These are phyloP conservation scores for Penaeus japonicus DNA, from an alignment of 1,140 invertebrate species.

Conservation along the genomic window DNA sequence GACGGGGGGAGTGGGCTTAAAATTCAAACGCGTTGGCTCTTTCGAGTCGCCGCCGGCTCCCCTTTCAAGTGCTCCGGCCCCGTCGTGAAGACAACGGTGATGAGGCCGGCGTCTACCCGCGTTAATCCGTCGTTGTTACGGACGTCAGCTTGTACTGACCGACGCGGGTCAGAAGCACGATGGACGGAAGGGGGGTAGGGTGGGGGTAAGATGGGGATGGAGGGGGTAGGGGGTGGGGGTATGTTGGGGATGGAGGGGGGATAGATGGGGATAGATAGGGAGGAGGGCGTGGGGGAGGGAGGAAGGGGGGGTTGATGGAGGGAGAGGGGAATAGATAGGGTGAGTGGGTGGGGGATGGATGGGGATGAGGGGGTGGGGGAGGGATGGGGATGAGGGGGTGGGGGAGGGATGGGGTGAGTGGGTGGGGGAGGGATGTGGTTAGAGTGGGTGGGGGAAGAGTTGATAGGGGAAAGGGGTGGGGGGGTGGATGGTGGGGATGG, in stretches of 20 bases:
- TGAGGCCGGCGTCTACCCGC: slow-evolving; percentile 10
- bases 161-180: neutral
- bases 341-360: too few species aligned
- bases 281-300: too few species aligned
- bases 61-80: slow-evolving; percentile 25
- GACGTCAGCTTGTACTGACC: neutral
- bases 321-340: too few species aligned
- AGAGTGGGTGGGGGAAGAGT: too few species aligned
- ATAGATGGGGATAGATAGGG: neutral
- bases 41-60: slow-evolving; percentile 45
- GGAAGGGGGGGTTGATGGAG: too few species aligned
- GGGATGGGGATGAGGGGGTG: too few species aligned
- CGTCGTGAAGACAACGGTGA: slow-evolving; percentile 40
- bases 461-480: too few species aligned
- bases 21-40: slow-evolving; percentile 51
- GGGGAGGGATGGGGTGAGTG: too few species aligned
- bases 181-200: neutral
- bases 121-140: slow-evolving; percentile 20
- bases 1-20: slow-evolving; percentile 37
- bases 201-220: too few species aligned
- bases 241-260: neutral
- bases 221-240: neutral
- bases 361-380: too few species aligned
- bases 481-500: too few species aligned
- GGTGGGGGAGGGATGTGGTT: too few species aligned